phyloP scores from a whole-genome alignment of 2,113 vertebrate genomes.

The Lasiurus borealis region DNA sequence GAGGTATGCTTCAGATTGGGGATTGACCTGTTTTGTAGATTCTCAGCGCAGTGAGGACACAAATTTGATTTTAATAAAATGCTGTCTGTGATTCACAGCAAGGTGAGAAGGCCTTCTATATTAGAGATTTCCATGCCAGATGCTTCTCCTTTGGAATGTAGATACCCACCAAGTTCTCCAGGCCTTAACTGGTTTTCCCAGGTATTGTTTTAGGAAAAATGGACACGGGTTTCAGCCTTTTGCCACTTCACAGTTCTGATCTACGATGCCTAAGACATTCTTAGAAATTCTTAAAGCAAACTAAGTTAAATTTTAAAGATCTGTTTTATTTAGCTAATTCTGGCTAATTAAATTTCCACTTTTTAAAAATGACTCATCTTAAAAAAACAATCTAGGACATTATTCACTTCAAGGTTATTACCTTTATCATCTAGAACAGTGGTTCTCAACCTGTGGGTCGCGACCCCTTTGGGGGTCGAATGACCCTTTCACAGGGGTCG shows the following conservation, averaged over 20 bases:
- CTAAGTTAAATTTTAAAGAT: neutral
- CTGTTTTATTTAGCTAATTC: neutral
- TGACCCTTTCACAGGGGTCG: too few relatives aligned
- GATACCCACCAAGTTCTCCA: neutral
- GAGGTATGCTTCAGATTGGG: neutral
- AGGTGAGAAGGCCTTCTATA: neutral
- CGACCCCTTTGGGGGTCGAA: too few relatives aligned
- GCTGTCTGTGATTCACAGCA: neutral
- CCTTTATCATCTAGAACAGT: neutral
- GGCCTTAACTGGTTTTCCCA: neutral
- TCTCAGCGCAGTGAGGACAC: neutral
- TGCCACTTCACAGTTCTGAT: neutral
- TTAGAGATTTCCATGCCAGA: neutral
- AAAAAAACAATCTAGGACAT: neutral
- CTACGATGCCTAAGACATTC: neutral
- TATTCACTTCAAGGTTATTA: neutral
- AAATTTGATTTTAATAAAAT: neutral
- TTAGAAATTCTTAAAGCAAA: neutral
- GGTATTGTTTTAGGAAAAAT: neutral
- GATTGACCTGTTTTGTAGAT: neutral
- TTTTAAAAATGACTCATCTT: neutral
- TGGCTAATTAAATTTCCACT: neutral
- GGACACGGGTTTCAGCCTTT: neutral
- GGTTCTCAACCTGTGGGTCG: too few relatives aligned
- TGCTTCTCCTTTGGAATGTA: neutral